phyloP scores from a whole-genome alignment of 1,140 invertebrate genomes.

The Hesperophylax magnus region DNA sequence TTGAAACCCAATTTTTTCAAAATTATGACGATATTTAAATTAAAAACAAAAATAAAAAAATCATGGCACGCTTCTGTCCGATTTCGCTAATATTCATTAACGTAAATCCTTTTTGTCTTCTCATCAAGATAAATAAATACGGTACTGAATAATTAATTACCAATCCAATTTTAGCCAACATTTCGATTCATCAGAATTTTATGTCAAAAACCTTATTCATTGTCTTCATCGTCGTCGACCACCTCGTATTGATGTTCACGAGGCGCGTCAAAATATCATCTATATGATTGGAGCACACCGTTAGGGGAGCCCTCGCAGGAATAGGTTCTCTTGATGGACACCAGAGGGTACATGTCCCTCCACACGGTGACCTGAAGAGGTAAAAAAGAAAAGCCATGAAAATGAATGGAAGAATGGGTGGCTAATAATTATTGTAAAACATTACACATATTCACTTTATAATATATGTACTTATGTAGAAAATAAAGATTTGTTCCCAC shows the following conservation, averaged over 20 bases:
- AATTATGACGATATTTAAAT: no score
- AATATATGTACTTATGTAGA: neutral
- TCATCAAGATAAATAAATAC: neutral
- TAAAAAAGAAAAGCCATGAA: no score
- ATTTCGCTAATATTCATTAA: neutral
- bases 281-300: slow-evolving; percentile 13
- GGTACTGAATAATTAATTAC: neutral
- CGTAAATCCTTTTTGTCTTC: neutral
- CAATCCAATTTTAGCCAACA: neutral
- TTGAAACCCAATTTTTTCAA: no score
- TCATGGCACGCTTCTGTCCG: no score
- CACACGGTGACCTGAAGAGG: slow-evolving; percentile 43
- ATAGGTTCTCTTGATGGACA: slow-evolving; percentile 46
- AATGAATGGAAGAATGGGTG: no score
- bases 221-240: neutral
- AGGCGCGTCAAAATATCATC: slow-evolving; percentile 9
- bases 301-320: slow-evolving; percentile 26
- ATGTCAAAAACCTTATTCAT: neutral
- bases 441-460: no score
- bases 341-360: slow-evolving; percentile 47
- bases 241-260: neutral
- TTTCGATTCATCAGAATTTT: neutral
- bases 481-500: slow-evolving; percentile 62
- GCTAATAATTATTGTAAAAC: no score
- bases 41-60: no score